A percentile compares a stretch with the other conserved stretches of the same genome.
Evolutionary conservation across 2,888 invertebrate genomes (phyloP).

Genomic region (Acanthococcus lagerstroemiae): DNA sequence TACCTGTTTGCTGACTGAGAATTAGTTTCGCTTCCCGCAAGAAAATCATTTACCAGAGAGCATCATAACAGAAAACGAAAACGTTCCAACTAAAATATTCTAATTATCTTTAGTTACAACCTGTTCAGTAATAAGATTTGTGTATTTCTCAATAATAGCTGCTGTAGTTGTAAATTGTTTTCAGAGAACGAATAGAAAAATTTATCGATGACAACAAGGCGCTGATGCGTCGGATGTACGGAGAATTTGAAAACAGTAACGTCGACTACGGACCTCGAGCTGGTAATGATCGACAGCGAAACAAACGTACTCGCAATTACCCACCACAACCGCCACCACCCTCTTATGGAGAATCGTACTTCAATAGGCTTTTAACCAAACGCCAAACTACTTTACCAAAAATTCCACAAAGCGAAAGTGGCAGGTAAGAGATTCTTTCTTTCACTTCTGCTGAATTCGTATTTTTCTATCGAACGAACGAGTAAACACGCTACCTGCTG

Average conservation of each 20-base stretch:
- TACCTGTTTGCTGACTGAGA: no score
- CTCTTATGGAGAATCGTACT: slow-evolving; percentile 26
- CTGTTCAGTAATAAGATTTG: no score
- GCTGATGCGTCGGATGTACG: slow-evolving; percentile 85
- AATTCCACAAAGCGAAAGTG: slow-evolving; percentile 22
- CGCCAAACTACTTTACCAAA: slow-evolving; percentile 25
- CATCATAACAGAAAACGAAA: no score
- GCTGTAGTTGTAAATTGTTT: slow-evolving; percentile 36
- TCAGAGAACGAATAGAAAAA: slow-evolving; percentile 76
- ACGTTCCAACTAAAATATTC: no score
- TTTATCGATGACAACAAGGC: slow-evolving; percentile 94
- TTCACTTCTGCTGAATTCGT: no score
- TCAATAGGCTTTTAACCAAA: slow-evolving; percentile 24
- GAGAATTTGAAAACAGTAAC: slow-evolving; percentile 55
- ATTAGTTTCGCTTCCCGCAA: no score
- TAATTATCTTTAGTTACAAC: no score
- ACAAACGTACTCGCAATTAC: slow-evolving; percentile 22
- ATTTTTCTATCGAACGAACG: no score
- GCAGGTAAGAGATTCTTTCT: slow-evolving; percentile 12
- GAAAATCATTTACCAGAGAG: no score
- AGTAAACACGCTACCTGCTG: no score
- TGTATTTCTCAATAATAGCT: not conserved
- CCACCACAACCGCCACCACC: slow-evolving; percentile 21
- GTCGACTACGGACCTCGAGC: slow-evolving; percentile 33
- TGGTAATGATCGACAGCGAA: not conserved